Evolutionary conservation across 2,113 vertebrate genomes (phyloP).

Genomic region (Terrapene triunguis): DNA sequence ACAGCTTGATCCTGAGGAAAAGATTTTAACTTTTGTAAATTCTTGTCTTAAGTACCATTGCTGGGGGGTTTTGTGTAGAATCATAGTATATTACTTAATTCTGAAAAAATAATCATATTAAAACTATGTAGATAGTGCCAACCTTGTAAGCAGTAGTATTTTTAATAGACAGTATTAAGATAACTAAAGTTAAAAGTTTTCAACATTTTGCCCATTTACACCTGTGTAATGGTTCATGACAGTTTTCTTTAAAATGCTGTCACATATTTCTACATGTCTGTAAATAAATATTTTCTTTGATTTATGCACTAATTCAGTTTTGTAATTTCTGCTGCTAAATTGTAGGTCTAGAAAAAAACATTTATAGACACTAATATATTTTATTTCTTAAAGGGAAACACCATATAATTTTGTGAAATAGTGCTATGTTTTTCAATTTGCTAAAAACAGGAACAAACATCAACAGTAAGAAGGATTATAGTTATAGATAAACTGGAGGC

Average conservation of each 20-base stretch:
- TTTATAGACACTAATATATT: background rate
- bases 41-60: constrained; percentile 55
- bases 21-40: constrained; percentile 70
- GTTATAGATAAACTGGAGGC: background rate
- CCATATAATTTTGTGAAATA: background rate
- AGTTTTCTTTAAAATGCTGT: constrained; percentile 75
- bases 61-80: background rate
- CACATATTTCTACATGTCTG: constrained; percentile 82
- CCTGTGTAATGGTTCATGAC: constrained; percentile 47
- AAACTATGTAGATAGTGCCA: constrained; percentile 34
- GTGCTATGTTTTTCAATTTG: background rate
- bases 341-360: background rate
- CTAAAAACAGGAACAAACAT: background rate
- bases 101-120: constrained; percentile 19
- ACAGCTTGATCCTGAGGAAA: constrained; percentile 52
- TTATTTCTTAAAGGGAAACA: background rate
- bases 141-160: constrained; percentile 44
- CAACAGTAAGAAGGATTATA: background rate
- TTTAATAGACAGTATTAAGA: constrained; percentile 54
- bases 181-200: constrained; percentile 3
- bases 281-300: constrained; percentile 84
- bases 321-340: constrained; percentile 34
- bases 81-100: constrained; percentile 25
- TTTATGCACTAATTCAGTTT: constrained; percentile 67
- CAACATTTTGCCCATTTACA: constrained; percentile 33